Conservation (phyloP, 2,797 vertebrate genomes). For the Potorous gilbertii region DNA sequence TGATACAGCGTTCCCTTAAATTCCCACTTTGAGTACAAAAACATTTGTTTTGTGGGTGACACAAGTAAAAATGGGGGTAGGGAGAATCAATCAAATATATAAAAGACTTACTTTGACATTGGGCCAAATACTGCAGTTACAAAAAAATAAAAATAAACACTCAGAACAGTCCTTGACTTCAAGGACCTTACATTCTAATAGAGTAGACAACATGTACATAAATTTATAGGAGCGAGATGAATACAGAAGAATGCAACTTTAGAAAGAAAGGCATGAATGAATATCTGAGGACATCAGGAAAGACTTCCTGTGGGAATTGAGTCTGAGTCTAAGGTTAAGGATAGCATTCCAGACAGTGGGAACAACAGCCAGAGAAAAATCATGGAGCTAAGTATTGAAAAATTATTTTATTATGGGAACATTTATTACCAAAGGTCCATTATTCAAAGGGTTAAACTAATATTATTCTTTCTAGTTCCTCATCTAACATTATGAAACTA, state of each 20-base stretch:
- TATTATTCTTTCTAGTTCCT: slow-evolving; percentile 25
- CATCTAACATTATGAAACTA: slow-evolving; percentile 55
- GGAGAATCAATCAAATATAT: neutral
- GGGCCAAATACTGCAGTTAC: neutral
- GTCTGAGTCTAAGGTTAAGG: neutral
- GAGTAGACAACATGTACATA: neutral
- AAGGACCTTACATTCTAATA: neutral
- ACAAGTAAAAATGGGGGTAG: neutral
- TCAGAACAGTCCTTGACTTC: neutral
- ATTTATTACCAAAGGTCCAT: neutral
- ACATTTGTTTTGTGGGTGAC: neutral
- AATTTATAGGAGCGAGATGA: neutral
- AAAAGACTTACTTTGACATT: neutral
- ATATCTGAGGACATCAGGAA: neutral
- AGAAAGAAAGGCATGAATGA: neutral
- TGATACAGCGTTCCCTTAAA: slow-evolving; percentile 68
- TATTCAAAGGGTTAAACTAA: neutral
- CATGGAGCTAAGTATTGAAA: neutral
- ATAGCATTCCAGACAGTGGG: neutral
- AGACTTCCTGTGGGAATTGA: neutral
- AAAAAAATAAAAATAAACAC: neutral
- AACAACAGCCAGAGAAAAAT: neutral
- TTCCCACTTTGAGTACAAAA: slow-evolving; percentile 67
- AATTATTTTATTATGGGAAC: neutral
- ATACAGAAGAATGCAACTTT: neutral